Percentiles rank a stretch among this genome's conserved stretches.
phyloP scores from a whole-genome alignment of 2,797 vertebrate species.

The Tinamus major region DNA sequence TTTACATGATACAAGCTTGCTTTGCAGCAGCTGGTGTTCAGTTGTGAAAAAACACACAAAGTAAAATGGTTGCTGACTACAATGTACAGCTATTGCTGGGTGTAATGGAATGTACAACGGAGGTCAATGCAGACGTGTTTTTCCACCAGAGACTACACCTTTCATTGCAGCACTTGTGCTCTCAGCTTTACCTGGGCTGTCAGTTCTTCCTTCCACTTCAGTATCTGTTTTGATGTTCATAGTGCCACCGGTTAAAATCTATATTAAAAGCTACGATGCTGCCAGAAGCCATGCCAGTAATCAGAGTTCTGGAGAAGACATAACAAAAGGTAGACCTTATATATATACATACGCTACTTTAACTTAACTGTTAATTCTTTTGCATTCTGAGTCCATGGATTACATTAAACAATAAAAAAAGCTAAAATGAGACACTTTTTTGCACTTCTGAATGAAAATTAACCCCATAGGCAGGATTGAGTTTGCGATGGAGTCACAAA shows the following conservation, averaged over 20 bases:
- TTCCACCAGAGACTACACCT: slow-evolving; percentile 79
- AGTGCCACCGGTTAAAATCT: slow-evolving; percentile 99
- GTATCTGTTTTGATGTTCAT: slow-evolving; percentile 97
- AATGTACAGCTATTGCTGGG: slow-evolving; percentile 86
- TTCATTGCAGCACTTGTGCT: slow-evolving; percentile 83
- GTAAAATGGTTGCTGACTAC: slow-evolving; percentile 84
- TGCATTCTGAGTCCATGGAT: background rate
- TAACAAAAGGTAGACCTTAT: background rate
- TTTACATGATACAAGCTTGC: slow-evolving; percentile 85
- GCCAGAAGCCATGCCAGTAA: slow-evolving; percentile 98
- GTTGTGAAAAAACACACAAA: slow-evolving; percentile 84
- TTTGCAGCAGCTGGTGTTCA: slow-evolving; percentile 84
- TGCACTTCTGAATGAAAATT: background rate
- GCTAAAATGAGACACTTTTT: background rate
- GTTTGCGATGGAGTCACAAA: background rate
- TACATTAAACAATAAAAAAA: background rate
- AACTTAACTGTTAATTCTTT: background rate
- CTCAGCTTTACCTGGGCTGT: slow-evolving; percentile 78
- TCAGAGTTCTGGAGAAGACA: slow-evolving; percentile 89
- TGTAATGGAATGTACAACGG: slow-evolving; percentile 84
- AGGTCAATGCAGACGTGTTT: slow-evolving; percentile 79
- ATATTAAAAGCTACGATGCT: slow-evolving; percentile 99
- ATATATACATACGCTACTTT: background rate
- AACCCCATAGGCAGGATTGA: background rate
- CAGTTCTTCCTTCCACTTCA: slow-evolving; percentile 79